Percentiles rank a stretch among this genome's conserved stretches.
phyloP scores from a whole-genome alignment of 2,888 invertebrate genomes.

The Disparrhopalites patrizii region DNA sequence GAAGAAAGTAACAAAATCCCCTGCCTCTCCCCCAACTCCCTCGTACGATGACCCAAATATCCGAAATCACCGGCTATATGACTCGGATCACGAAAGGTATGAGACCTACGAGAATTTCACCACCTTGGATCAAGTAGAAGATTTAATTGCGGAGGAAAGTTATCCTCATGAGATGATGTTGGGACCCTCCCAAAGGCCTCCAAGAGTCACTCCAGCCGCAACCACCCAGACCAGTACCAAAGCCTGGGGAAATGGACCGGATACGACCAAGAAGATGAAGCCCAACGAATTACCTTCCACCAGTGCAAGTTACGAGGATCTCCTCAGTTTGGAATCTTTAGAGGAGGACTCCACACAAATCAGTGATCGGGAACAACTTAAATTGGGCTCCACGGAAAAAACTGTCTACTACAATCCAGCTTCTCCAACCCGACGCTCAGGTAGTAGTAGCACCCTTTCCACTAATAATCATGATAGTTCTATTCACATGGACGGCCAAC shows the following conservation, averaged over 20 bases:
- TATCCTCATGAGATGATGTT: constrained; percentile 1
- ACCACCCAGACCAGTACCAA: background rate
- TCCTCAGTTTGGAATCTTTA: constrained; percentile 1
- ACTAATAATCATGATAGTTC: background rate
- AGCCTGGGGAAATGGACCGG: constrained; percentile 1
- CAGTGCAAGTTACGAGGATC: constrained; percentile 21
- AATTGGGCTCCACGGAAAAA: constrained; percentile 38
- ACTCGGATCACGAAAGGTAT: constrained; percentile 34
- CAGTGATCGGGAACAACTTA: constrained; percentile 34
- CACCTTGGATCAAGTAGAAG: constrained; percentile 45
- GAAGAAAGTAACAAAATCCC: background rate
- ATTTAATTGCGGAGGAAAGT: constrained; percentile 44
- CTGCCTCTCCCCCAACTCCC: background rate
- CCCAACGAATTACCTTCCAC: background rate
- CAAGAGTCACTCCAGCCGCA: background rate
- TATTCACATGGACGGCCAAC: background rate
- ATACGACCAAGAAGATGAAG: background rate
- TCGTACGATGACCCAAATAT: constrained; percentile 43
- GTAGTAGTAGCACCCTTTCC: background rate
- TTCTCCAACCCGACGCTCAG: too few species aligned
- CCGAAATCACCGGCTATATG: constrained; percentile 44
- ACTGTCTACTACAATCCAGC: constrained; percentile 33
- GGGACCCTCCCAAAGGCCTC: background rate
- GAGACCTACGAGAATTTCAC: constrained; percentile 47
- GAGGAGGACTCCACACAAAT: background rate